These are phyloP conservation scores for Leiothrix lutea DNA, from an alignment of 2,113 vertebrate genomes.

Conservation along the genomic window DNA sequence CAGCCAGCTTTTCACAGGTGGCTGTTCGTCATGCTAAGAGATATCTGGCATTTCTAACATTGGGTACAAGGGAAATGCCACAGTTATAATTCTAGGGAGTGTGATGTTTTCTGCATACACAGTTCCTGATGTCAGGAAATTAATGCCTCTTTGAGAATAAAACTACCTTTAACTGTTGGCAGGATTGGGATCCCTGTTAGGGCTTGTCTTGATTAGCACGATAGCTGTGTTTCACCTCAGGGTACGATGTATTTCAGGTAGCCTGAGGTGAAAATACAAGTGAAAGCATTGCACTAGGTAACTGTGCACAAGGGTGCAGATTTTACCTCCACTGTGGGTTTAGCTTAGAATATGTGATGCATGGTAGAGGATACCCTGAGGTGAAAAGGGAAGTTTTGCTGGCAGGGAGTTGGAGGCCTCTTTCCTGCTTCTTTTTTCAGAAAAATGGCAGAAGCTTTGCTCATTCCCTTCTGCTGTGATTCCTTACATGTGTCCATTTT, in stretches of 20 bases:
- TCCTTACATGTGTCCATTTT: not conserved
- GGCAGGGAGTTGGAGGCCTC: not conserved
- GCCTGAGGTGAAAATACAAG: conserved; percentile 32
- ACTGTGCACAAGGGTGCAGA: not conserved
- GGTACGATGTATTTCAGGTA: conserved; percentile 8
- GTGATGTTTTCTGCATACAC: not conserved
- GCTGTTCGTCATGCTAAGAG: not conserved
- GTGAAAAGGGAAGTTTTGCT: conserved; percentile 12
- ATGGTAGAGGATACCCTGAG: not conserved
- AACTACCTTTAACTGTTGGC: not conserved
- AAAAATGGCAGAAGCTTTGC: not conserved
- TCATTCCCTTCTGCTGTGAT: not conserved
- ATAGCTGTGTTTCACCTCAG: conserved; percentile 22
- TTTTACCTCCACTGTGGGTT: not conserved
- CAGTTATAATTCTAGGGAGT: not conserved
- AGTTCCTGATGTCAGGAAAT: not conserved
- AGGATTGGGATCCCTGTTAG: not conserved
- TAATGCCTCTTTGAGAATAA: not conserved
- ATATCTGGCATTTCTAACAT: not conserved
- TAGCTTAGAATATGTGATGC: not conserved
- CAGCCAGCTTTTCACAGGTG: not conserved
- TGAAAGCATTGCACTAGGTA: not conserved
- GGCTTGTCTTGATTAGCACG: not conserved
- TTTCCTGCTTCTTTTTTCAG: not conserved
- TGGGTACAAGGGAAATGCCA: not conserved